A percentile compares a stretch with the other conserved stretches of the same genome.
Conservation (phyloP, 2,113 vertebrate genomes). For the Etheostoma spectabile region DNA sequence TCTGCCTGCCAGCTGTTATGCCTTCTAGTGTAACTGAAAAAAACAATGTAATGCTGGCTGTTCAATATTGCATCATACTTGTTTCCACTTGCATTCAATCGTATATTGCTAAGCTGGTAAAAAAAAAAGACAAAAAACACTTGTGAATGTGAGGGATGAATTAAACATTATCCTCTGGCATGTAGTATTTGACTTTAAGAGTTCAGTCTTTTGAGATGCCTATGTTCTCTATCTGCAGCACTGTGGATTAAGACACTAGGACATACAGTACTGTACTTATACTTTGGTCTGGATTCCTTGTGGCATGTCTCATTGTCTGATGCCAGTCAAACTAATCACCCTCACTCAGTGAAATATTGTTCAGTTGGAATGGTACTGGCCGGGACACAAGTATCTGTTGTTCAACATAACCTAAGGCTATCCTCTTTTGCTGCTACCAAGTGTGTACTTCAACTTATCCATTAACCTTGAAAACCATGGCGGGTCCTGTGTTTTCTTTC, state of each 20-base stretch:
- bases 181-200: conserved; percentile 53
- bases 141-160: conserved; percentile 50
- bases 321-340: conserved; percentile 52
- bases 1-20: conserved; percentile 55
- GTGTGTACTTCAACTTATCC: conserved; percentile 28
- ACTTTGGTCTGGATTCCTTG: conserved; percentile 26
- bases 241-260: conserved; percentile 36
- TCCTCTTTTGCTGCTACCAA: conserved; percentile 25
- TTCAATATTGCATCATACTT: conserved; percentile 69
- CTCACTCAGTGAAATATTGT: conserved; percentile 30
- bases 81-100: conserved; percentile 64
- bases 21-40: conserved; percentile 46
- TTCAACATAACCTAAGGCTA: conserved; percentile 37
- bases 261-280: conserved; percentile 29
- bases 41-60: conserved; percentile 46
- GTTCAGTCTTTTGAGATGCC: conserved; percentile 31
- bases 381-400: conserved; percentile 51
- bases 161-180: conserved; percentile 64
- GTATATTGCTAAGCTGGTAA: conserved; percentile 36
- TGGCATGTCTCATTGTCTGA: conserved; percentile 48
- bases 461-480: conserved; percentile 15
- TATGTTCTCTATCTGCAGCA: conserved; percentile 39
- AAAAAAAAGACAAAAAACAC: conserved; percentile 36
- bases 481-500: conserved; percentile 11
- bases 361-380: conserved; percentile 29